Conservation (phyloP, 2,113 vertebrate genomes). For the Erythrolamprus reginae region DNA sequence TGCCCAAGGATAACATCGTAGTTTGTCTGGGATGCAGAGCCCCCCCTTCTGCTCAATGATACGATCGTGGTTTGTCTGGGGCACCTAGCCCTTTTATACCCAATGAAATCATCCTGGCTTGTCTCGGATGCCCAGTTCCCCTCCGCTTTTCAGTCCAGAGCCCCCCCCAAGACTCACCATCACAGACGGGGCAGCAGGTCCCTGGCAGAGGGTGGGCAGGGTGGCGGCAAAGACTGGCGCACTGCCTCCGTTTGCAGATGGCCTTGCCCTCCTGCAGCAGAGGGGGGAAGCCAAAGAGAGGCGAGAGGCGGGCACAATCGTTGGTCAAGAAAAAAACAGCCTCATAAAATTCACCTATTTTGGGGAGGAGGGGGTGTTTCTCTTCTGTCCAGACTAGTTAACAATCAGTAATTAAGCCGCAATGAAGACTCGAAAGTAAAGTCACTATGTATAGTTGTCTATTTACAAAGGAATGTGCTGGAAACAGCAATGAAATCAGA, state of each 20-base stretch:
- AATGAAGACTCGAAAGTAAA: no score
- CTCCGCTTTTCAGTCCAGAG: neutral
- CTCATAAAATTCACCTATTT: neutral
- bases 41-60: neutral
- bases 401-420: no score
- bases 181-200: constrained; percentile 11
- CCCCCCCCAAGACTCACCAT: neutral
- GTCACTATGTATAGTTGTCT: no score
- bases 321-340: neutral
- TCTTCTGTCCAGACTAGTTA: no score
- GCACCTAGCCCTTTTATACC: neutral
- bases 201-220: neutral
- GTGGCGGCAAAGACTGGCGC: constrained; percentile 6
- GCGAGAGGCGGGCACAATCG: neutral
- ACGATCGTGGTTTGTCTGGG: neutral
- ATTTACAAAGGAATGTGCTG: no score
- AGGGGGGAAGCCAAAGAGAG: neutral
- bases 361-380: no score
- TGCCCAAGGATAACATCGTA: neutral
- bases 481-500: no score
- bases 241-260: neutral
- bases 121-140: neutral
- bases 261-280: neutral
- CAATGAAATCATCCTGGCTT: neutral
- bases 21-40: neutral